Conservation (phyloP, 2,888 invertebrate species). For the Quadroppia sp. region DNA sequence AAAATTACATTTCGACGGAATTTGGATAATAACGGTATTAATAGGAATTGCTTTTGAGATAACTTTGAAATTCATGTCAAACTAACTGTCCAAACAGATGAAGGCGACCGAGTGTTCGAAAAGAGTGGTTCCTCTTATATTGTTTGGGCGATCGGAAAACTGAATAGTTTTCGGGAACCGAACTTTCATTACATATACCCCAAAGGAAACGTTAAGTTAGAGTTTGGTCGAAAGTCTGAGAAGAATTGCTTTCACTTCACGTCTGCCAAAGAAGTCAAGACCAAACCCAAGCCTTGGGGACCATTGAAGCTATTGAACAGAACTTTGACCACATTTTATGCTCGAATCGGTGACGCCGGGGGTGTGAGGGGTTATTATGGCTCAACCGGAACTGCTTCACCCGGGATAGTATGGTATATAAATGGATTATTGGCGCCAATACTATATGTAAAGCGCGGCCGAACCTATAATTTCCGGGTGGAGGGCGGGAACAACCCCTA, state of each 20-base stretch:
- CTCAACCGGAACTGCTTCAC: constrained; percentile 78
- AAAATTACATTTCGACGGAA: constrained; percentile 71
- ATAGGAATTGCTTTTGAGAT: neutral
- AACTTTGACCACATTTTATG: constrained; percentile 90
- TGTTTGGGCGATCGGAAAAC: constrained; percentile 77
- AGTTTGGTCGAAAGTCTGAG: constrained; percentile 63
- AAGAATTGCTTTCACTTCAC: constrained; percentile 71
- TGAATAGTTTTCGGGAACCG: constrained; percentile 72
- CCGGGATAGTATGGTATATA: constrained; percentile 90
- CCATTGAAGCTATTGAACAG: no score
- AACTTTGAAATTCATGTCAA: neutral
- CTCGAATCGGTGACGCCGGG: constrained; percentile 89
- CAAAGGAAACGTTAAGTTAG: constrained; percentile 64
- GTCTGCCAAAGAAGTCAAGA: constrained; percentile 60
- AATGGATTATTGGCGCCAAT: constrained; percentile 83
- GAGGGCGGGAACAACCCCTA: constrained; percentile 78
- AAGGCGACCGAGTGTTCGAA: constrained; percentile 59
- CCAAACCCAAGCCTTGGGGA: no score
- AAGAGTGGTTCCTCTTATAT: constrained; percentile 62
- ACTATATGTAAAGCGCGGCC: no score
- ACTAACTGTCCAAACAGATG: constrained; percentile 44
- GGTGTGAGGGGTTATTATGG: constrained; percentile 79
- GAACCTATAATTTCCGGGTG: constrained; percentile 66
- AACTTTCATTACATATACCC: constrained; percentile 77
- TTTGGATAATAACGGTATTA: constrained; percentile 56